Evolutionary conservation across 1,140 invertebrate genomes (phyloP).

Genomic region (Meteorus sp.): DNA sequence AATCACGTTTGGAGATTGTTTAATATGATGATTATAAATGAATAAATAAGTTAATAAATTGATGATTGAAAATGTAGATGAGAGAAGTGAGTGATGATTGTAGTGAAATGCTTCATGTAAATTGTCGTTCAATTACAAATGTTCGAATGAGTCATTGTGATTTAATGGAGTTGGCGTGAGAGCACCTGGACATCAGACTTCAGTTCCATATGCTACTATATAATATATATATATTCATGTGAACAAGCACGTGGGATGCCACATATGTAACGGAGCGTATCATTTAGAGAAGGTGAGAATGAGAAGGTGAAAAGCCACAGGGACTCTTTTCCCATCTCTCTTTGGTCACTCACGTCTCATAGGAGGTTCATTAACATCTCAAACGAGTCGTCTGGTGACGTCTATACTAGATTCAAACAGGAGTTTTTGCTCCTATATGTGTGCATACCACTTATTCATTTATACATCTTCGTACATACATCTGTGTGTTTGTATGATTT

Average conservation of each 20-base stretch:
- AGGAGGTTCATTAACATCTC: constrained; percentile 43
- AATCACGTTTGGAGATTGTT: no score
- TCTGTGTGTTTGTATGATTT: no score
- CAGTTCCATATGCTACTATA: no score
- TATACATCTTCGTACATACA: constrained; percentile 4
- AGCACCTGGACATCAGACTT: constrained; percentile 7
- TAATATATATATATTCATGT: no score
- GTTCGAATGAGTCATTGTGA: constrained; percentile 21
- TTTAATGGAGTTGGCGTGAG: constrained; percentile 10
- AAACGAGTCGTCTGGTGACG: constrained; percentile 19
- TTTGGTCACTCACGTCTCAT: constrained; percentile 12
- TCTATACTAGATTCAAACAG: constrained; percentile 4
- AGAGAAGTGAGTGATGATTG: not conserved
- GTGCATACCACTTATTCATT: constrained; percentile 3
- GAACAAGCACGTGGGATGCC: constrained; percentile 27
- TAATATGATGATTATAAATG: no score
- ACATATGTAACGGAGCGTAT: constrained; percentile 37
- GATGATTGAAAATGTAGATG: not conserved
- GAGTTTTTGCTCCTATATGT: constrained; percentile 3
- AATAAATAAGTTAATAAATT: no score
- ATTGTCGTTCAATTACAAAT: constrained; percentile 22
- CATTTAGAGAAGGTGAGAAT: constrained; percentile 32
- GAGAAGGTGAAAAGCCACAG: constrained; percentile 31
- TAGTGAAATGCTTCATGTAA: not conserved
- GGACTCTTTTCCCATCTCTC: constrained; percentile 7